A percentile compares a stretch with the other conserved stretches of the same genome.
Evolutionary conservation across 2,113 vertebrate genomes (phyloP).

Genomic region (Coracopsis vasa): DNA sequence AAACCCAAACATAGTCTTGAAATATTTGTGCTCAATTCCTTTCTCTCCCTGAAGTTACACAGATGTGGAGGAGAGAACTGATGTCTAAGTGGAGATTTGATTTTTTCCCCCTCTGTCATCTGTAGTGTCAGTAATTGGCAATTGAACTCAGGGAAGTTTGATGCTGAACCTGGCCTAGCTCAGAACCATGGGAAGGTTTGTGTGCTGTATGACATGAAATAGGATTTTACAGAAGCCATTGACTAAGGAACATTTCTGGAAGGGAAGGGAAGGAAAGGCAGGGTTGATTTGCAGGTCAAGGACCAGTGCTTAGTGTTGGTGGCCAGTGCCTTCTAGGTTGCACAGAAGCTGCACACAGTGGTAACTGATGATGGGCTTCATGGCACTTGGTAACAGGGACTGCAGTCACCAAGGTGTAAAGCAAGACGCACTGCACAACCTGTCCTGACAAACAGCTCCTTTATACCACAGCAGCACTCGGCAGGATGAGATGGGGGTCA

Average conservation of each 20-base stretch:
- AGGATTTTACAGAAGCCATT: not conserved
- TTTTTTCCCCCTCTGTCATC: not conserved
- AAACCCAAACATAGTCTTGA: not conserved
- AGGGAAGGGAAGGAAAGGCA: not conserved
- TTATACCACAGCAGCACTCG: not conserved
- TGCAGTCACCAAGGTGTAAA: not conserved
- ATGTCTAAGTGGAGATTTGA: not conserved
- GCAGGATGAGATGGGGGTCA: not conserved
- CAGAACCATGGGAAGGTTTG: not conserved
- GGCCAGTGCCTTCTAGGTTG: not conserved
- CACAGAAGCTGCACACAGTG: not conserved
- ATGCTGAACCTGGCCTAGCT: not conserved
- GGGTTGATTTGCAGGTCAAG: not conserved
- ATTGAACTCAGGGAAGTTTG: not conserved
- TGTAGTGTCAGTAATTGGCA: not conserved
- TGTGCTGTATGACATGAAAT: not conserved
- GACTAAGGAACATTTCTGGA: not conserved
- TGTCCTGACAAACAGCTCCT: not conserved
- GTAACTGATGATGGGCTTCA: not conserved
- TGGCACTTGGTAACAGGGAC: not conserved
- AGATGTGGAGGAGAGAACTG: not conserved
- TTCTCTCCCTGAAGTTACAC: not conserved
- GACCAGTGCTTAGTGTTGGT: accelerated
- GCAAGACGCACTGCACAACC: not conserved
- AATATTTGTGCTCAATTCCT: not conserved